Base-by-base conservation (phyloP, 2,888 invertebrate genomes). In the Liposcelis brunnea region DNA sequence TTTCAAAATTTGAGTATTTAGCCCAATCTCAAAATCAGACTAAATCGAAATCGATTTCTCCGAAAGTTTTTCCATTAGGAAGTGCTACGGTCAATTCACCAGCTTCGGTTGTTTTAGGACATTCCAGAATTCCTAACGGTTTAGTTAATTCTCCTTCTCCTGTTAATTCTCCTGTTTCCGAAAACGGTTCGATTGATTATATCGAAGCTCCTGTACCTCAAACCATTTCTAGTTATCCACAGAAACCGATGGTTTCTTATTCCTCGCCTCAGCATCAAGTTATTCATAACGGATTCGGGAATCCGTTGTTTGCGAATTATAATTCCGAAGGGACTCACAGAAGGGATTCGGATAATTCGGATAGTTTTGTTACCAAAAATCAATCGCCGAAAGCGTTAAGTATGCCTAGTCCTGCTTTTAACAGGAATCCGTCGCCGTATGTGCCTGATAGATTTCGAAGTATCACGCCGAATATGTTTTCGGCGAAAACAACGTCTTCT, bases 41-140 rank as follows among this genome's bases (percentile, higher is more conserved):
- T 48, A 49, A 54, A 43, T 16, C 38, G 44, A 56, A 55, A 63
- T 53, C 67, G 65, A 34, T 71, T 12, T 74, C 80, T 0, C 85
- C 85, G 0, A 86, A 86, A 65, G 84, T 86, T 0, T 86, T 86
- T 54, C 77, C 80, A 16, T 71, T 82, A 0, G 83, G 82, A 56
- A 75, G 79, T 6, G 61, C 81, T 7, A 84, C 84, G 0, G 80
- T 82, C 0, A 85, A 80, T 52, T 81, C 81, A 3, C 84, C 85
- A 0, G 84, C 85, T 0, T 82, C 78, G 61, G 83, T 83, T 53
- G 84, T 85, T 0, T 61, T 85, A 31, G 82, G 81, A 0, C 63
- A 19, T 19, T 40, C 40, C 18, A 16, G 40, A 19, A 21, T 40
- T 6, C 35, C 35, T 4, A 40, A 40, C 19, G 40, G 40, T 40